These are phyloP conservation scores for Chalcosyrphus nemorum DNA, from an alignment of 2,888 invertebrate species.

Conservation along the genomic window DNA sequence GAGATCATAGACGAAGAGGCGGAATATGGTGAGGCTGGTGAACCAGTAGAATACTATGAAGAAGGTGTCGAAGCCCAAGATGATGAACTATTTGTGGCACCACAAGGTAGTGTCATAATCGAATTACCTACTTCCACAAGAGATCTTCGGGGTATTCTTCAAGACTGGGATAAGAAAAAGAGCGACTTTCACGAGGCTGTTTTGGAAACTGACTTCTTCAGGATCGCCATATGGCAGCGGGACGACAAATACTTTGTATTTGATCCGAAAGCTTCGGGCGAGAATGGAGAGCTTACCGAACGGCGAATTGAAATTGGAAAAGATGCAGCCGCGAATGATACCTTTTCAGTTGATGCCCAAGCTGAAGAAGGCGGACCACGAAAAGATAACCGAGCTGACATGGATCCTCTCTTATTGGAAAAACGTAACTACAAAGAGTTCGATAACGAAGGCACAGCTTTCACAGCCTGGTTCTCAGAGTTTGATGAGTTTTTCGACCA, in stretches of 20 bases:
- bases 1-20: slow-evolving; percentile 15
- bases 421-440: slow-evolving; percentile 48
- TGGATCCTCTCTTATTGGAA: slow-evolving; percentile 7
- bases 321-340: slow-evolving; percentile 77
- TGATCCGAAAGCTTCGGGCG: slow-evolving; percentile 85
- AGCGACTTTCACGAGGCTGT: slow-evolving; percentile 52
- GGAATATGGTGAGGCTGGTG: slow-evolving; percentile 8
- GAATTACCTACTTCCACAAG: neutral
- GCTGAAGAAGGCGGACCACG: slow-evolving; percentile 32
- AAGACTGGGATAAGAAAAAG: slow-evolving; percentile 47
- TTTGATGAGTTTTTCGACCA: slow-evolving; percentile 67
- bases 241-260: slow-evolving; percentile 83
- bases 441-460: slow-evolving; percentile 76
- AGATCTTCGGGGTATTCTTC: slow-evolving; percentile 51
- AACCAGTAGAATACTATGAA: slow-evolving; percentile 14
- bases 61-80: slow-evolving; percentile 49
- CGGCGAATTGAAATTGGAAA: slow-evolving; percentile 73
- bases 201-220: slow-evolving; percentile 69
- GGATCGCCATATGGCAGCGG: slow-evolving; percentile 84
- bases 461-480: slow-evolving; percentile 72
- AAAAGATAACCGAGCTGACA: neutral
- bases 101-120: neutral
- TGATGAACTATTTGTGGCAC: slow-evolving; percentile 40
- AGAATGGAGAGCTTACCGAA: slow-evolving; percentile 82
- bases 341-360: slow-evolving; percentile 58